A percentile compares a stretch with the other conserved stretches of the same genome.
Conservation (phyloP, 1,140 invertebrate genomes). For the Metaphire vulgaris region DNA sequence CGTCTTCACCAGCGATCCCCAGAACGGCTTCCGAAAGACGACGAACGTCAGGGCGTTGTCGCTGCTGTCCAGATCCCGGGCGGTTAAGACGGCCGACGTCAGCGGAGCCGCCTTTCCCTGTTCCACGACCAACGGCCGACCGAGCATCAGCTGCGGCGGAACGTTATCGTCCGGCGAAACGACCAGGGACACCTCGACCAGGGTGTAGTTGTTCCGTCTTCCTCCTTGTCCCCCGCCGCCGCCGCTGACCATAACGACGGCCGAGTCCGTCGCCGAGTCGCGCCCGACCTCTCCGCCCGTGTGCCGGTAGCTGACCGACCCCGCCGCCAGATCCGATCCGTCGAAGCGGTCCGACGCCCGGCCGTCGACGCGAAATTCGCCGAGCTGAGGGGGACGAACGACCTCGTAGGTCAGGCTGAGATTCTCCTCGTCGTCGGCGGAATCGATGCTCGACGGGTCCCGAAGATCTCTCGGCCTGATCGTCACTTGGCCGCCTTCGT, state of each 20-base stretch:
- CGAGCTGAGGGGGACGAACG: slow-evolving; percentile 45
- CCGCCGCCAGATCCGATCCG: slow-evolving; percentile 32
- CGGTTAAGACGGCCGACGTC: slow-evolving; percentile 42
- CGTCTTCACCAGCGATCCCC: slow-evolving; percentile 52
- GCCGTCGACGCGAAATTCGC: slow-evolving; percentile 45
- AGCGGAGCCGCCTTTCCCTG: slow-evolving; percentile 48
- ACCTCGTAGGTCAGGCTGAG: slow-evolving; percentile 49
- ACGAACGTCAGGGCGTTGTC: slow-evolving; percentile 69
- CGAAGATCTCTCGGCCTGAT: slow-evolving; percentile 45
- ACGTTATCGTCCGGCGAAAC: slow-evolving; percentile 52
- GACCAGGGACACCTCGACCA: slow-evolving; percentile 46
- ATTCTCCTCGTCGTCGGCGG: slow-evolving; percentile 46
- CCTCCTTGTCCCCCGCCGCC: no score
- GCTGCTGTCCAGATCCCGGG: slow-evolving; percentile 44
- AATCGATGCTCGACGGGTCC: slow-evolving; percentile 38
- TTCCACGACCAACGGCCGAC: slow-evolving; percentile 44
- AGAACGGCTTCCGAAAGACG: slow-evolving; percentile 60
- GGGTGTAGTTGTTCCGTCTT: neutral
- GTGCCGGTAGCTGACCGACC: slow-evolving; percentile 36
- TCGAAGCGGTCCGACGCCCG: slow-evolving; percentile 33
- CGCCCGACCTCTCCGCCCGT: slow-evolving; percentile 51
- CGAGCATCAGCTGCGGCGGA: slow-evolving; percentile 44
- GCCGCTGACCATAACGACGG: slow-evolving; percentile 51
- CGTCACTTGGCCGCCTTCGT: slow-evolving; percentile 44
- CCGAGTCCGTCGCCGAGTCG: slow-evolving; percentile 41